Conservation (phyloP, 2,113 vertebrate species). For the Albula glossodonta region DNA sequence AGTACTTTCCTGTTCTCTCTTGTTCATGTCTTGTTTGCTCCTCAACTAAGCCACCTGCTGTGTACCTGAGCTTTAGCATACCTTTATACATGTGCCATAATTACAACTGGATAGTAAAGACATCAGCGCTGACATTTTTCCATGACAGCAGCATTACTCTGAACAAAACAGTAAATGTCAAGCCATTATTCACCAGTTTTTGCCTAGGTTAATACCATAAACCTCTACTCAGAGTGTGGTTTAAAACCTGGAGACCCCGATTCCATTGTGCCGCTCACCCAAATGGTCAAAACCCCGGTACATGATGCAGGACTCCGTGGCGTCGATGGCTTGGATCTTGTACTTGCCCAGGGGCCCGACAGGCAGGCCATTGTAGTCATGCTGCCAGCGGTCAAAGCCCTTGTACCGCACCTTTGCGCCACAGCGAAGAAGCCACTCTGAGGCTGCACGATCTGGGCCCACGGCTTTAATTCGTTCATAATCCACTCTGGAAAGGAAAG, state of each 20-base stretch:
- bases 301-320: slow-evolving; percentile 96
- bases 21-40: not conserved
- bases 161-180: too few relatives aligned
- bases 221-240: not conserved
- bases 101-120: too few relatives aligned
- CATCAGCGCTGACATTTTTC: too few relatives aligned
- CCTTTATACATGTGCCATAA: too few relatives aligned
- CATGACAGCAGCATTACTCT: too few relatives aligned
- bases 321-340: slow-evolving; percentile 88
- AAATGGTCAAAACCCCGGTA: slow-evolving; percentile 86
- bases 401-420: slow-evolving; percentile 83
- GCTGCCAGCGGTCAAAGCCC: slow-evolving; percentile 86
- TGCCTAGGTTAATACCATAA: not conserved
- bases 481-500: slow-evolving; percentile 78
- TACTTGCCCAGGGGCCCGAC: slow-evolving; percentile 78
- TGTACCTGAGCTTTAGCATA: too few relatives aligned
- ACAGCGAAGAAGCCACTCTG: slow-evolving; percentile 93
- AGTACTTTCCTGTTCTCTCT: too few relatives aligned
- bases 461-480: slow-evolving; percentile 81
- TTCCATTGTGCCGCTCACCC: slow-evolving; percentile 65
- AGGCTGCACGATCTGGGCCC: slow-evolving; percentile 87
- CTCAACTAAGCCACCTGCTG: not conserved
- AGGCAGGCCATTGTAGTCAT: slow-evolving; percentile 89
- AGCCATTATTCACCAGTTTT: too few relatives aligned
- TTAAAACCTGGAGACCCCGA: not conserved